These are phyloP conservation scores for Hylaeus volcanicus DNA, from an alignment of 1,140 invertebrate species.

Conservation along the genomic window DNA sequence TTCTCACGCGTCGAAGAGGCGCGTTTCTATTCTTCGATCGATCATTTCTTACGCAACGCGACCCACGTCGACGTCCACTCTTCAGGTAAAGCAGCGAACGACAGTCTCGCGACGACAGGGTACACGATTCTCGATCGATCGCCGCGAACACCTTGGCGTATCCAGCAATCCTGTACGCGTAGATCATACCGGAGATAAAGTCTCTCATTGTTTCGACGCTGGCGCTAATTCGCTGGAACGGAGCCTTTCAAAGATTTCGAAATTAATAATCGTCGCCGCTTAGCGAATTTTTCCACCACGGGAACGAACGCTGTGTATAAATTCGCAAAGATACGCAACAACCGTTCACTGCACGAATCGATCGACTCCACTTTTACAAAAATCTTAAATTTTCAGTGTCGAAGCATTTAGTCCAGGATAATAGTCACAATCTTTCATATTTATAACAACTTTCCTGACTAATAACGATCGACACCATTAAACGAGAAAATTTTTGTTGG, in stretches of 20 bases:
- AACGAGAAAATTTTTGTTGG: too few relatives aligned
- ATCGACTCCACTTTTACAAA: too few relatives aligned
- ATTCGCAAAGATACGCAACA: too few relatives aligned
- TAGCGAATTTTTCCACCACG: background rate
- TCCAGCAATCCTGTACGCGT: background rate
- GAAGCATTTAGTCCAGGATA: too few relatives aligned
- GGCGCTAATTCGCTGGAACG: background rate
- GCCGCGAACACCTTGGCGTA: constrained; percentile 7
- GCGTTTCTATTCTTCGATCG: constrained; percentile 16
- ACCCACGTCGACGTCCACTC: background rate
- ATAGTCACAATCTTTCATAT: too few relatives aligned
- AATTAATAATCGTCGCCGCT: background rate
- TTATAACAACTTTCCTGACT: too few relatives aligned
- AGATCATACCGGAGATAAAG: constrained; percentile 34
- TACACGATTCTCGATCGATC: constrained; percentile 28
- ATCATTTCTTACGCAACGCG: constrained; percentile 34
- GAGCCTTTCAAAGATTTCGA: background rate
- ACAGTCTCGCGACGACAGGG: constrained; percentile 6
- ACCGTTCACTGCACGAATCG: too few relatives aligned
- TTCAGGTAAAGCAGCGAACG: constrained; percentile 12
- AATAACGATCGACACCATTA: too few relatives aligned
- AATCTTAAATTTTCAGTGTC: too few relatives aligned
- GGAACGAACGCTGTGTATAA: too few relatives aligned
- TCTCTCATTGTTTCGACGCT: constrained; percentile 52
- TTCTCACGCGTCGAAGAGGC: background rate